phyloP scores from a whole-genome alignment of 2,888 invertebrate species.

The Sympetrum striolatum region DNA sequence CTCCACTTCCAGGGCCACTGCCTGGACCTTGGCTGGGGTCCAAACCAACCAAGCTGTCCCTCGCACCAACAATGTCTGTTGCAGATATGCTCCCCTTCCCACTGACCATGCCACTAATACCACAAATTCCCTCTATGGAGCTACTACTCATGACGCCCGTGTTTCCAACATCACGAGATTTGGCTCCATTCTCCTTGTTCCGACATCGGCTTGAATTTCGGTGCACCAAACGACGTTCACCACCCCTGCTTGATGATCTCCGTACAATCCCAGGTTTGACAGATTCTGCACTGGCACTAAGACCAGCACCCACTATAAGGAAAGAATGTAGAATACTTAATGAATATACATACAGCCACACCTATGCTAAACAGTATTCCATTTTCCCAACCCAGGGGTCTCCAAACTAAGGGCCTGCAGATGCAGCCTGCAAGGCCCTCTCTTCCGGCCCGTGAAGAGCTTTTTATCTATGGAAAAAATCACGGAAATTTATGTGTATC shows the following conservation, averaged over 20 bases:
- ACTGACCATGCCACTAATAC: slow-evolving; percentile 53
- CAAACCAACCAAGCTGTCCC: neutral
- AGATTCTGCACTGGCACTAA: slow-evolving; percentile 65
- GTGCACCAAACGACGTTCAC: slow-evolving; percentile 59
- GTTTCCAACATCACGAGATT: slow-evolving; percentile 53
- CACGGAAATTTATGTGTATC: no score
- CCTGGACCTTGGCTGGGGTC: neutral
- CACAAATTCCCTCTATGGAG: slow-evolving; percentile 52
- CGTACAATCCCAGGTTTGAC: slow-evolving; percentile 67
- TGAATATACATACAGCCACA: no score
- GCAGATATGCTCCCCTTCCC: slow-evolving; percentile 22
- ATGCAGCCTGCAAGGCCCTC: no score
- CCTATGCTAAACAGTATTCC: no score
- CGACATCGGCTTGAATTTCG: slow-evolving; percentile 62
- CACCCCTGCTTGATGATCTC: slow-evolving; percentile 61
- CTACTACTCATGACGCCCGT: slow-evolving; percentile 54
- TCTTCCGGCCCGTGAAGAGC: no score
- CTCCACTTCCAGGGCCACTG: slow-evolving; percentile 3
- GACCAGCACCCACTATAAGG: slow-evolving; percentile 46
- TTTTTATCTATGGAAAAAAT: no score
- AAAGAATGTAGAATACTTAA: neutral
- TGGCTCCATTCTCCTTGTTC: slow-evolving; percentile 63
- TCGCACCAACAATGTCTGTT: neutral
- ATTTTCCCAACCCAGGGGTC: no score
- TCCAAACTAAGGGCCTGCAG: no score